phyloP scores from a whole-genome alignment of 2,797 vertebrate species.

The Phoeniculus purpureus region DNA sequence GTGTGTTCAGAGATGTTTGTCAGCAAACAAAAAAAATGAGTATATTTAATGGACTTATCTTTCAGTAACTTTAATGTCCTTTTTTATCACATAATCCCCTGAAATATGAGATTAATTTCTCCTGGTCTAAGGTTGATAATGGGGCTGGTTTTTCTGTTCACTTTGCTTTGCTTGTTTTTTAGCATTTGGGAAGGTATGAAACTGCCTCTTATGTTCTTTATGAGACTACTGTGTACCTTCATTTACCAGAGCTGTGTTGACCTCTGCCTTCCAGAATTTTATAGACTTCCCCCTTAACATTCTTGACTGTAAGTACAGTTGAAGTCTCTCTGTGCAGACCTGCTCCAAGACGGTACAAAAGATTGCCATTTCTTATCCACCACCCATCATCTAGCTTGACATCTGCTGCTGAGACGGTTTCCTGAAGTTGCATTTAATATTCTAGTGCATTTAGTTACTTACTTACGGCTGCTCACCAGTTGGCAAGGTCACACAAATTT shows the following conservation, averaged over 20 bases:
- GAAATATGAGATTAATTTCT: neutral
- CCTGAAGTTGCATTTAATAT: neutral
- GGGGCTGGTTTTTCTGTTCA: accelerated
- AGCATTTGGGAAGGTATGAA: neutral
- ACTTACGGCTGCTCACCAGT: neutral
- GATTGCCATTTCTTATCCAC: neutral
- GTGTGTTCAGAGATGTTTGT: neutral
- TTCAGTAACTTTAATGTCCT: neutral
- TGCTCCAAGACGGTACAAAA: neutral
- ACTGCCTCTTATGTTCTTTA: neutral
- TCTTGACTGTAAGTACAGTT: neutral
- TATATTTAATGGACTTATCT: neutral
- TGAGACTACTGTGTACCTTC: neutral
- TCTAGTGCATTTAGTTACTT: neutral
- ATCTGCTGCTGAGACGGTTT: neutral
- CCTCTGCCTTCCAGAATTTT: neutral
- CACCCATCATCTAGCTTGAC: neutral
- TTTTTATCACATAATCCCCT: neutral
- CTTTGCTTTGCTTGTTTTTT: neutral
- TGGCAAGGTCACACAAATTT: neutral
- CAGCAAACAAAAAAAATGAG: neutral
- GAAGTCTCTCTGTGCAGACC: neutral
- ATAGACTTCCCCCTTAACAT: neutral
- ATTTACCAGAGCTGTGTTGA: neutral
- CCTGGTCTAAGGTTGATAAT: neutral